Percentiles rank a stretch among this genome's conserved stretches.
phyloP scores from a whole-genome alignment of 2,797 vertebrate species.

The Catamblyrhynchus diadema region DNA sequence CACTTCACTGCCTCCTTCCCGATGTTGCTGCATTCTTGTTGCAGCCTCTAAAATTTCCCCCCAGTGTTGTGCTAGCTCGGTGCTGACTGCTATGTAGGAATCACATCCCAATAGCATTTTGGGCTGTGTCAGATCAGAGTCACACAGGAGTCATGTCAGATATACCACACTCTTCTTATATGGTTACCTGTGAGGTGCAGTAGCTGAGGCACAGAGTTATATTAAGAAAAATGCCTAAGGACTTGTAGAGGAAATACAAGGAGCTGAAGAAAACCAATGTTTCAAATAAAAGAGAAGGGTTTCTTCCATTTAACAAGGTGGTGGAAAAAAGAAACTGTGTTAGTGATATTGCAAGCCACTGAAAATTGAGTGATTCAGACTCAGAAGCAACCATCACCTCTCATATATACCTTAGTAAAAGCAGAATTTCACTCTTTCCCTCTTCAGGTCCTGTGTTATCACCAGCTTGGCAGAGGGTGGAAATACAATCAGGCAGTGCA shows the following conservation, averaged over 20 bases:
- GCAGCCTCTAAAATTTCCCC: not conserved
- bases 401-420: not conserved
- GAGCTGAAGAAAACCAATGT: not conserved
- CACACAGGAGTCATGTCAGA: not conserved
- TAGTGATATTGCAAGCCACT: not conserved
- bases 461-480: not conserved
- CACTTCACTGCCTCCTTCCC: not conserved
- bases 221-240: not conserved
- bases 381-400: not conserved
- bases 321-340: not conserved
- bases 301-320: not conserved
- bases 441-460: not conserved
- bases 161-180: not conserved
- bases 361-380: not conserved
- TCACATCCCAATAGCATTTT: not conserved
- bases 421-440: not conserved
- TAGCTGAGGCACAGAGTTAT: not conserved
- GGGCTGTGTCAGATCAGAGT: not conserved
- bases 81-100: not conserved
- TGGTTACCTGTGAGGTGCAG: not conserved
- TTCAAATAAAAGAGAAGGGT: not conserved
- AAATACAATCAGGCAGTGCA: not conserved
- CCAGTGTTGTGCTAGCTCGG: not conserved
- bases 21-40: not conserved
- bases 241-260: not conserved